phyloP scores from a whole-genome alignment of 2,113 vertebrate genomes.

The Megatriorchis doriae region DNA sequence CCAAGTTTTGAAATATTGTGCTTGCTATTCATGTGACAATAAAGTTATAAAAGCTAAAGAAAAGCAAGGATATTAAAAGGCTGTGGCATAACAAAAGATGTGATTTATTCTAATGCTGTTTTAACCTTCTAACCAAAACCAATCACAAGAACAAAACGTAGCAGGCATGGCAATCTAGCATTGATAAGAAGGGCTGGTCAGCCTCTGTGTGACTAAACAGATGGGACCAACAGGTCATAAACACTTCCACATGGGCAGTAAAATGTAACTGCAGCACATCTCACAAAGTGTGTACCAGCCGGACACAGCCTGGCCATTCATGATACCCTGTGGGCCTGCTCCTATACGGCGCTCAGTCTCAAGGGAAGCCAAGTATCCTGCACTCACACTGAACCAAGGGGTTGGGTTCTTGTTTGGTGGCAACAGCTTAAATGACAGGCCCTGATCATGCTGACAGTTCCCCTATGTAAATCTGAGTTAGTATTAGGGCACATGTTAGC shows the following conservation, averaged over 20 bases:
- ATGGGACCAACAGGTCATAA: background rate
- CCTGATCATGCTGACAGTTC: background rate
- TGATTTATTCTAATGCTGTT: background rate
- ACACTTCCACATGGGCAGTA: background rate
- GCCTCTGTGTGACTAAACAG: background rate
- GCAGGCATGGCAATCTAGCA: background rate
- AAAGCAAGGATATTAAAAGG: background rate
- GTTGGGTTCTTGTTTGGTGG: background rate
- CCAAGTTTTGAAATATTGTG: background rate
- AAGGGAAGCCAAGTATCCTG: background rate
- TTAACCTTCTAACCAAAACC: background rate
- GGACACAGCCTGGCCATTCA: background rate
- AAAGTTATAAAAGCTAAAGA: background rate
- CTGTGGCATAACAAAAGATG: background rate
- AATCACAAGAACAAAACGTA: background rate
- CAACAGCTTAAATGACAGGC: background rate
- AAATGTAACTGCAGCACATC: background rate
- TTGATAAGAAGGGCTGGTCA: background rate
- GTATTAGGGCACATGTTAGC: accelerated
- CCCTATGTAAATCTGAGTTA: accelerated
- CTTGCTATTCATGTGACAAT: background rate
- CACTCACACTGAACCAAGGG: accelerated
- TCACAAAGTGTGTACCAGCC: background rate
- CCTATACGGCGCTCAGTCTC: accelerated
- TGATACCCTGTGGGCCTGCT: background rate